A percentile compares a stretch with the other conserved stretches of the same genome.
phyloP scores from a whole-genome alignment of 1,140 invertebrate species.

The Polyergus mexicanus region DNA sequence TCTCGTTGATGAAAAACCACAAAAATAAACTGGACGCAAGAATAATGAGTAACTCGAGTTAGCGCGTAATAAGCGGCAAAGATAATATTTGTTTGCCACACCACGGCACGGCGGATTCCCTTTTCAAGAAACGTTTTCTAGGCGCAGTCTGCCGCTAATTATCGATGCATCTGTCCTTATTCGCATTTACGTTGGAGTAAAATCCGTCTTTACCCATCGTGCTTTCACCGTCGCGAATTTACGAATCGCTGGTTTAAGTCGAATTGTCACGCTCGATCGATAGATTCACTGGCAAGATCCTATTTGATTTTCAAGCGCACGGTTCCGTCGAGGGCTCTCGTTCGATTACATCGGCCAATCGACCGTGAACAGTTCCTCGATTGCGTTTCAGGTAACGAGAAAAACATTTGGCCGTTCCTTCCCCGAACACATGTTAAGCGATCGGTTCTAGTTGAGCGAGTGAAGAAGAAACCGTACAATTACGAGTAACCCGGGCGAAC shows the following conservation, averaged over 20 bases:
- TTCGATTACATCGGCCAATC: constrained; percentile 69
- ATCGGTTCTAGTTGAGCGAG: constrained; percentile 30
- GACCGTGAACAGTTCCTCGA: constrained; percentile 70
- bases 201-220: constrained; percentile 2
- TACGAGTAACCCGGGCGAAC: constrained; percentile 55
- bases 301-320: constrained; percentile 56
- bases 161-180: constrained; percentile 64
- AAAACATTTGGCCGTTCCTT: constrained; percentile 25
- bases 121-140: constrained; percentile 61
- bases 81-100: constrained; percentile 34
- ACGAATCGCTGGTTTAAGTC: background rate
- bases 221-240: constrained; percentile 19
- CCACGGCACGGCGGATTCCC: background rate
- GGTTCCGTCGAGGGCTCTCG: constrained; percentile 39
- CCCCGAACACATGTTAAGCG: constrained; percentile 50
- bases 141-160: constrained; percentile 72
- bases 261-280: constrained; percentile 16
- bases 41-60: constrained; percentile 29
- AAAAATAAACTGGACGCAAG: constrained; percentile 35
- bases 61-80: constrained; percentile 58
- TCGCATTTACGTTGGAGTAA: constrained; percentile 46
- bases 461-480: constrained; percentile 58
- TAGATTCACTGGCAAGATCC: constrained; percentile 45
- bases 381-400: constrained; percentile 46
- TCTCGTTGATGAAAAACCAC: constrained; percentile 4